Percentiles rank a stretch among this genome's conserved stretches.
These are phyloP conservation scores for Lasioglossum malachurum DNA, from an alignment of 2,888 invertebrate species.

Conservation along the genomic window DNA sequence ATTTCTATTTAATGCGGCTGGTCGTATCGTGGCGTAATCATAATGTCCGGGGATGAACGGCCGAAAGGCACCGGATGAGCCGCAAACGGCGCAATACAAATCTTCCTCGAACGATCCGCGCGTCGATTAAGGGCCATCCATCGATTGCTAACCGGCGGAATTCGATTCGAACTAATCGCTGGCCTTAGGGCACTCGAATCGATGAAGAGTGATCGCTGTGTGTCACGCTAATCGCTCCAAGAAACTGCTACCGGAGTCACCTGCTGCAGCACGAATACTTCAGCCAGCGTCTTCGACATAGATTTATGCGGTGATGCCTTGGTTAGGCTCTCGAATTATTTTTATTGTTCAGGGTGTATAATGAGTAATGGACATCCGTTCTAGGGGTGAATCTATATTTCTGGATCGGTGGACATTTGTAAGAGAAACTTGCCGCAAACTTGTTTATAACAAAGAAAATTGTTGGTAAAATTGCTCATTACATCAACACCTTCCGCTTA, in stretches of 20 bases:
- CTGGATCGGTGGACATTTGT: too few species aligned
- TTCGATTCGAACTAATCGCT: not conserved
- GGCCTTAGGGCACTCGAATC: not conserved
- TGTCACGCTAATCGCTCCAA: not conserved
- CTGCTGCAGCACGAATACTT: not conserved
- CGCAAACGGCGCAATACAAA: conserved; percentile 35
- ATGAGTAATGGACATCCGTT: too few species aligned
- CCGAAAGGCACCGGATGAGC: conserved; percentile 1
- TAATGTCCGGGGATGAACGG: conserved; percentile 34
- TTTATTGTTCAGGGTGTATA: too few species aligned
- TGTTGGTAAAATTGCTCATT: too few species aligned
- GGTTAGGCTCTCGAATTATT: too few species aligned
- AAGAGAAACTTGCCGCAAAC: too few species aligned
- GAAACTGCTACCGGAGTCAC: not conserved
- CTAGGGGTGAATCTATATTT: too few species aligned
- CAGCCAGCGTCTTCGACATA: not conserved
- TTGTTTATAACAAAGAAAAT: too few species aligned
- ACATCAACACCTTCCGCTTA: too few species aligned
- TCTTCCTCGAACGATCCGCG: conserved; percentile 10
- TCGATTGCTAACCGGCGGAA: conserved; percentile 8
- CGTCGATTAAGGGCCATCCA: conserved; percentile 26
- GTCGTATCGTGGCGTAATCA: conserved; percentile 53
- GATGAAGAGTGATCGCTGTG: not conserved
- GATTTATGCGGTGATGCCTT: too few species aligned
- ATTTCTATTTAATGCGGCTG: conserved; percentile 61